phyloP scores from a whole-genome alignment of 2,113 vertebrate species.

The Bos indicus region DNA sequence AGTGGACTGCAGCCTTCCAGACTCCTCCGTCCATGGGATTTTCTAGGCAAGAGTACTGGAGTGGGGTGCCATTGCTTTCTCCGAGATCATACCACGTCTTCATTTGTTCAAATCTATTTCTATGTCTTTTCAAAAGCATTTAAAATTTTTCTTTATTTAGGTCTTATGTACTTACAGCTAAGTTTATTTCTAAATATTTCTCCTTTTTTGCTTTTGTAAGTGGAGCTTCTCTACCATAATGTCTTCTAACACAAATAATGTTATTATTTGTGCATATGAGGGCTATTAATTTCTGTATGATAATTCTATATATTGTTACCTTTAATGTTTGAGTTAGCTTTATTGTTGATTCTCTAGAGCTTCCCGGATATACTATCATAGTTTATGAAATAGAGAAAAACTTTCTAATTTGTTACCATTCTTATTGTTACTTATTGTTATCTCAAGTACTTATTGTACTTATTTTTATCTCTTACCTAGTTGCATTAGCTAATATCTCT shows the following conservation, averaged over 20 bases:
- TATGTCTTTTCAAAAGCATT: neutral
- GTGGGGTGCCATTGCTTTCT: no score
- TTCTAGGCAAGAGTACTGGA: no score
- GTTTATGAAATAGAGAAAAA: neutral
- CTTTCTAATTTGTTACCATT: neutral
- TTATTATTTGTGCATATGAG: neutral
- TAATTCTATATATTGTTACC: neutral
- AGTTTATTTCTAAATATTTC: neutral
- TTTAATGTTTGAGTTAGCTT: neutral
- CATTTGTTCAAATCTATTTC: neutral
- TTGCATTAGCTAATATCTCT: neutral
- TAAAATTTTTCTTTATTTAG: neutral
- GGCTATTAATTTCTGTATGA: neutral
- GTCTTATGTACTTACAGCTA: neutral
- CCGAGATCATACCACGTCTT: neutral
- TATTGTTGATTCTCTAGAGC: neutral
- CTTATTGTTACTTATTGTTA: neutral
- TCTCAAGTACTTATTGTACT: neutral
- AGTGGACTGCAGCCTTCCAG: no score
- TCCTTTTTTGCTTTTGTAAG: neutral
- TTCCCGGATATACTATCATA: neutral
- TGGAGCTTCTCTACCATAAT: neutral
- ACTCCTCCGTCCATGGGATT: no score
- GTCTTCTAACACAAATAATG: neutral
- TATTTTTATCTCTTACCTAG: neutral